Evolutionary conservation across 2,888 invertebrate species (phyloP).

Genomic region (Chironomus tentans): DNA sequence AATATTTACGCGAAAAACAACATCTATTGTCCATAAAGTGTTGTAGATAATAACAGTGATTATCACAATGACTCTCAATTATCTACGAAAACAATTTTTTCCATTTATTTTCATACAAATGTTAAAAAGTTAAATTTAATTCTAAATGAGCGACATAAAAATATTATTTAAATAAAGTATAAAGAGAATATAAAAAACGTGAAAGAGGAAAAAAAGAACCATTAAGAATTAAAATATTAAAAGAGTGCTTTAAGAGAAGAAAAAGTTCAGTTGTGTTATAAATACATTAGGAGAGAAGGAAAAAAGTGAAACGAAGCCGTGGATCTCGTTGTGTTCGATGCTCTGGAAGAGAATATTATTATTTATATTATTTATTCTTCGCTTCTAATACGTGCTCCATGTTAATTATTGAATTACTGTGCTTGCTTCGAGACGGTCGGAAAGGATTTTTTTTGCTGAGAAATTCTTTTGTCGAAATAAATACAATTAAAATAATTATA

Average conservation of each 20-base stretch:
- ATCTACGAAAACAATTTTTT: no score
- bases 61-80: no score
- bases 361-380: slow-evolving; percentile 25
- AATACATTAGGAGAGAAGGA: slow-evolving; percentile 24
- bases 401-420: slow-evolving; percentile 26
- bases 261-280: slow-evolving; percentile 24
- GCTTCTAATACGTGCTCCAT: slow-evolving; percentile 23
- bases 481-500: no score
- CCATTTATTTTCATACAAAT: no score
- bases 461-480: no score
- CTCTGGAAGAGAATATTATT: slow-evolving; percentile 24
- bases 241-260: slow-evolving; percentile 11
- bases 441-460: slow-evolving; percentile 9
- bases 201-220: slow-evolving; percentile 2
- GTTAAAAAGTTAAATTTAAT: no score
- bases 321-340: slow-evolving; percentile 14
- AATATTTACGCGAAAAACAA: no score
- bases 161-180: not conserved
- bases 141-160: not conserved
- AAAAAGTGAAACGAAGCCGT: slow-evolving; percentile 21
- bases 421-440: slow-evolving; percentile 24
- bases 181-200: not conserved
- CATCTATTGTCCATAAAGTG: no score
- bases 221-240: slow-evolving; percentile 25
- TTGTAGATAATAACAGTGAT: no score